Percentiles rank a stretch among this genome's conserved stretches.
Conservation (phyloP, 2,888 invertebrate species). For the Labia minor region DNA sequence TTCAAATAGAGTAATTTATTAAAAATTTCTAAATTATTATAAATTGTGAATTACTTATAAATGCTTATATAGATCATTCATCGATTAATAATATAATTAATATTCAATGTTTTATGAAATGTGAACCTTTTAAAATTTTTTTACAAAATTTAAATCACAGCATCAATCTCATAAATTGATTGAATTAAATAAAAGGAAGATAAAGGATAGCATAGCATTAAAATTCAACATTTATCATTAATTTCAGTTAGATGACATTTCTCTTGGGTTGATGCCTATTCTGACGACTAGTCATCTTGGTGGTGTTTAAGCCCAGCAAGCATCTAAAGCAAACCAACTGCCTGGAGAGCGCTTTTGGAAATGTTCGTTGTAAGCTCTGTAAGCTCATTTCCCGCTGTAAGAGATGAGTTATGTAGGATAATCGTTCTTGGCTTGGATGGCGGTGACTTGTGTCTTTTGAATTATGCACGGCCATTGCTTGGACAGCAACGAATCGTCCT, state of each 20-base stretch:
- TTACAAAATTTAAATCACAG: no score
- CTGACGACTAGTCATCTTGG: constrained; percentile 7
- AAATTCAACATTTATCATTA: background rate
- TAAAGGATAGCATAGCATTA: background rate
- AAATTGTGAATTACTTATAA: no score
- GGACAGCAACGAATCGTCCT: constrained; percentile 6
- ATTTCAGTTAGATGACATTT: background rate
- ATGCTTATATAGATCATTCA: no score
- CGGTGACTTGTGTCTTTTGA: constrained; percentile 4
- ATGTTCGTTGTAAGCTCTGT: background rate
- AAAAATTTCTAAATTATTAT: no score
- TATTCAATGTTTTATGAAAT: no score
- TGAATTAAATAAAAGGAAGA: background rate
- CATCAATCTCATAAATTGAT: background rate
- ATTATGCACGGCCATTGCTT: constrained; percentile 13
- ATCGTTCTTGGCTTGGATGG: constrained; percentile 13
- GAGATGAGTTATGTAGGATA: constrained; percentile 2
- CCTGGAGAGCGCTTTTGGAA: background rate
- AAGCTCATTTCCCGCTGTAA: constrained; percentile 13
- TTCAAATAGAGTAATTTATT: no score
- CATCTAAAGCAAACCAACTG: background rate
- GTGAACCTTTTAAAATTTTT: no score
- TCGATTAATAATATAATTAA: no score
- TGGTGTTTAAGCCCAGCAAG: background rate
- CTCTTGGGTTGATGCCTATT: background rate